A percentile compares a stretch with the other conserved stretches of the same genome.
Evolutionary conservation across 2,888 invertebrate genomes (phyloP).

Genomic region (Drosophila phalerata): DNA sequence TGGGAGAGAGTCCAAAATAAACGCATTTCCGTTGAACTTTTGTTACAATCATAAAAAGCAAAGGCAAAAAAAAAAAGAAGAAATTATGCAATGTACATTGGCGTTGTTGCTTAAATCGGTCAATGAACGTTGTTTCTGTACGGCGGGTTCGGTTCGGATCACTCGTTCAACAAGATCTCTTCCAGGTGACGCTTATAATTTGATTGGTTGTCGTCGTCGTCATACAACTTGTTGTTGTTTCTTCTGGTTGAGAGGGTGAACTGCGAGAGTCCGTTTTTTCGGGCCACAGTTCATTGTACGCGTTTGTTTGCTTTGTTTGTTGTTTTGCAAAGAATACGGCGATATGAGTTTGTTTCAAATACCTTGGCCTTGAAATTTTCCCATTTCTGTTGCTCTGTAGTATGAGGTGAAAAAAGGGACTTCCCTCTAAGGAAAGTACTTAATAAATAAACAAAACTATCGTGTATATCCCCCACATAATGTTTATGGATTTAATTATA

Average conservation of each 20-base stretch:
- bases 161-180: constrained; percentile 39
- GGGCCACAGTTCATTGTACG: constrained; percentile 57
- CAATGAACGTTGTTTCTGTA: constrained; percentile 53
- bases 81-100: constrained; percentile 66
- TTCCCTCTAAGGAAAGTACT: neutral
- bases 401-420: neutral
- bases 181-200: constrained; percentile 52
- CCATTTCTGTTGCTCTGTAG: neutral
- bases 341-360: constrained; percentile 9
- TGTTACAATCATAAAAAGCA: constrained; percentile 19
- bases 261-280: constrained; percentile 26
- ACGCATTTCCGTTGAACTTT: constrained; percentile 63
- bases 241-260: constrained; percentile 39
- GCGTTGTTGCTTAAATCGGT: constrained; percentile 58
- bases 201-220: constrained; percentile 33
- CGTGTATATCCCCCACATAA: too few species aligned
- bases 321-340: neutral
- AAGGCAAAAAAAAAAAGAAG: constrained; percentile 46
- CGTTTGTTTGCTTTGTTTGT: constrained; percentile 34
- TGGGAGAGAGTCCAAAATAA: constrained; percentile 20
- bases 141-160: constrained; percentile 10
- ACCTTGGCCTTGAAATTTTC: constrained; percentile 27
- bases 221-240: constrained; percentile 12
- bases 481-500: too few species aligned
- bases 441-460: neutral